Evolutionary conservation across 23 tunicate genomes (phyloP), one percentile per base, ranked within the genome.

Genomic region (Botrylloides violaceus): DNA sequence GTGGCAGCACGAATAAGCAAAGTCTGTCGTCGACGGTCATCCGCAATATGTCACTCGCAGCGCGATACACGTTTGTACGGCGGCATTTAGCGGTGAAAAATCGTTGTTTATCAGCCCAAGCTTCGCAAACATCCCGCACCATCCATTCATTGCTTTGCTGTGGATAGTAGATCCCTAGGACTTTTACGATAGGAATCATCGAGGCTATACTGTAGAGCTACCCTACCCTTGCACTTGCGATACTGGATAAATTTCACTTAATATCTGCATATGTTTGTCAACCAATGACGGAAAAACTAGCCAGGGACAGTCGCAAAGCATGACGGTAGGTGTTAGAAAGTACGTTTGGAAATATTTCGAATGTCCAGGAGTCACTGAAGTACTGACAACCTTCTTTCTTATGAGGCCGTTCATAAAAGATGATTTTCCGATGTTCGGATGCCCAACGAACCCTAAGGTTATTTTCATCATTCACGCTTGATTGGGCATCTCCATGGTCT

Each of bases 351-450:
- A 91, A 59, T 91, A 83, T 58, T 91, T 91, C 49, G 98, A 83
- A 75, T 91, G 98, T 6, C 98, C 98, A 5, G 98, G 98, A 27
- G 90, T 83, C 3, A 91, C 84, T 21, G 98, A 91, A 3, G 89
- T 91, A 59, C 90, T 82, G 37, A 91, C 88, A 58, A 82, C 90
- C 53, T 91, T 91, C 9, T 73, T 66, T 1, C 98, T 92, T 27
- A 91, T 83, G n/a, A 91, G 72, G 21, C 90, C 85, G 62, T 91
- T 91, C 98, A 91, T 91, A 1, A 91, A 37, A 2, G 98, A 91
- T 1, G 98, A 91, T 38, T 91, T 91, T 22, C 98, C 98, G 26
- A 91, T 92, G 60, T 91, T 91, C 3, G 98, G 88, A 49, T 91
- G 98, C 58, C 96, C 92, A 3, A 84, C n/a, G n/a, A n/a, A n/a